Percentiles rank a stretch among this genome's conserved stretches.
Evolutionary conservation across 2,797 vertebrate species (phyloP).

Genomic region (Mionectes olivaceus): DNA sequence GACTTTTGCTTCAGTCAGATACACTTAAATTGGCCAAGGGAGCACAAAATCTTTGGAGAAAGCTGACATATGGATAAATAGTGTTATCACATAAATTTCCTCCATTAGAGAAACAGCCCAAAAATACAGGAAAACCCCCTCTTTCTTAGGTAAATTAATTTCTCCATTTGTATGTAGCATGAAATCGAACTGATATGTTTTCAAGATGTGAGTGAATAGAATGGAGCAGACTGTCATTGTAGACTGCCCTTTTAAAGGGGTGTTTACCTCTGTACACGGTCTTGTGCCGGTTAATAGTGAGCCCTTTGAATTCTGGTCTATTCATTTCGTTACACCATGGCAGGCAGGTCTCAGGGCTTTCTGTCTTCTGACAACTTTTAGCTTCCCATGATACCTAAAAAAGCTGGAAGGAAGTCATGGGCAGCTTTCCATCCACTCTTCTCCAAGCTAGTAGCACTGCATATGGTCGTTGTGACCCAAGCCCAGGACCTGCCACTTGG

Average conservation of each 20-base stretch:
- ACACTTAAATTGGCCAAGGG: not conserved
- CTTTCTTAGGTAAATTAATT: not conserved
- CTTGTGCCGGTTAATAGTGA: not conserved
- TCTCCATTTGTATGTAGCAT: not conserved
- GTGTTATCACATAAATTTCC: not conserved
- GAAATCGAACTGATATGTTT: not conserved
- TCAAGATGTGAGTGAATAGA: not conserved
- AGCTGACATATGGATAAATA: not conserved
- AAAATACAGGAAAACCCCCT: not conserved
- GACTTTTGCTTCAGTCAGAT: not conserved
- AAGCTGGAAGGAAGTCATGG: not conserved
- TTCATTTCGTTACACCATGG: not conserved
- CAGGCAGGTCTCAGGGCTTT: not conserved
- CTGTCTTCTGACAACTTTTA: not conserved
- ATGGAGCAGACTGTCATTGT: not conserved
- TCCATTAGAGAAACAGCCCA: not conserved
- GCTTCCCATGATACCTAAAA: not conserved
- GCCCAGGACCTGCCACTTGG: not conserved
- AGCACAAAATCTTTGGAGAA: not conserved
- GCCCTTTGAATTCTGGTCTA: not conserved
- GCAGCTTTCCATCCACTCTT: not conserved
- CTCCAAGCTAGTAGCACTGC: not conserved
- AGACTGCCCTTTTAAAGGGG: not conserved
- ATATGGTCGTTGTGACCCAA: not conserved
- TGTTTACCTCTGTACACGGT: not conserved